Base-by-base conservation (phyloP, 2,888 invertebrate species). In the Amiota mariae region DNA sequence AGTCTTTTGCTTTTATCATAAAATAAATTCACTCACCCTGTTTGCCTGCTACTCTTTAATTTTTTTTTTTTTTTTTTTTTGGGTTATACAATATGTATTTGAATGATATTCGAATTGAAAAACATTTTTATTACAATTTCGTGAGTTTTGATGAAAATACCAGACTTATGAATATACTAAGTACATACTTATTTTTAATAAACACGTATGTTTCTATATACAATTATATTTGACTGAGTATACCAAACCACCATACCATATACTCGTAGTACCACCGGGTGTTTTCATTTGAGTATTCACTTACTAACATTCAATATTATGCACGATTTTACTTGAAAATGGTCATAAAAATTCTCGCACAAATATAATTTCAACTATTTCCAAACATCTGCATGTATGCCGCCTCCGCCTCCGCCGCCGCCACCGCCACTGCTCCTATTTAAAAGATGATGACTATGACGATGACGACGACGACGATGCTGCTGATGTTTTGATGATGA, bases 51-150 rank as follows among this genome's bases (percentile, higher is more conserved):
- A 36, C 36, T 36, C 8, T 36, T 36, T 6, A 36, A 24, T n/a
- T n/a, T n/a, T n/a, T n/a, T n/a, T n/a, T n/a, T n/a, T 24, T 24
- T 24, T 24, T 24, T 24, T 36, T 36, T 36, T 36, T 36, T 36
- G 36, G 36, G 36, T n/a, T n/a, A n/a, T n/a, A n/a, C n/a, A n/a
- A n/a, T n/a, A 36, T 36, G 6, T 36, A 36, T 36, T 36, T 36
- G 36, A 36, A 36, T 36, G 36, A 36, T 36, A 36, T 36, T 6
- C 36, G 36, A 36, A 36, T 36, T 67, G 8, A 68, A 51, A 68
- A 24, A 12, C 18, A 85, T 83, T 82, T 87, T 87, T 88, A 87
- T 87, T 81, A 81, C 87, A 77, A 81, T 79, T 87, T 87, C 88
- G 87, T 87, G 87, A 85, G 87, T 79, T 87, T 84, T 79, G 78